phyloP scores from a whole-genome alignment of 2,113 vertebrate genomes.

The Zingel zingel region DNA sequence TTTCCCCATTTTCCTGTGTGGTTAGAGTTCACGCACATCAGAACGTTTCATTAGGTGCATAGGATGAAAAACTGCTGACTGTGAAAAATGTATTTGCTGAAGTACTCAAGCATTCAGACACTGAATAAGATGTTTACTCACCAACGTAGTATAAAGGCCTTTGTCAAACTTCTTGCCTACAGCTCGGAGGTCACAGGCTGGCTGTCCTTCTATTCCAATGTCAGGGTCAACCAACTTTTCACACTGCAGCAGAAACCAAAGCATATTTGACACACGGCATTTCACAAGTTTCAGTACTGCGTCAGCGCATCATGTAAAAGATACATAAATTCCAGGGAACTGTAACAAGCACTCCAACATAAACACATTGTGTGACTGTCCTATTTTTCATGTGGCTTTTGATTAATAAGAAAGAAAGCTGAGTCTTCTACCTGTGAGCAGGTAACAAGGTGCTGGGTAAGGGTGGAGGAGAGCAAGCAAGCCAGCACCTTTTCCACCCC shows the following conservation, averaged over 20 bases:
- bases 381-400: background rate
- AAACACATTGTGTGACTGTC: background rate
- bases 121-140: constrained; percentile 70
- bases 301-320: background rate
- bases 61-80: background rate
- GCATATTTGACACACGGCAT: background rate
- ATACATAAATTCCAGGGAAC: background rate
- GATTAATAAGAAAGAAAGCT: background rate
- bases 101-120: background rate
- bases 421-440: constrained; percentile 85
- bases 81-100: background rate
- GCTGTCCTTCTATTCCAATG: constrained; percentile 70
- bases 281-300: background rate
- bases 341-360: background rate
- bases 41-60: background rate
- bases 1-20: background rate
- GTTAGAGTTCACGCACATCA: too few species aligned
- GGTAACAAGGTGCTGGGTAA: constrained; percentile 86
- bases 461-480: constrained; percentile 88
- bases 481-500: constrained; percentile 91
- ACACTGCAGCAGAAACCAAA: constrained; percentile 80
- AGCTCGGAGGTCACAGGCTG: constrained; percentile 88
- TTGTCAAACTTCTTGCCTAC: constrained; percentile 90
- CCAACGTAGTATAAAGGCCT: constrained; percentile 90
- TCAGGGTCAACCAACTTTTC: constrained; percentile 73